Evolutionary conservation across 1,140 invertebrate species (phyloP).

Genomic region (Drosophila quadrilineata): DNA sequence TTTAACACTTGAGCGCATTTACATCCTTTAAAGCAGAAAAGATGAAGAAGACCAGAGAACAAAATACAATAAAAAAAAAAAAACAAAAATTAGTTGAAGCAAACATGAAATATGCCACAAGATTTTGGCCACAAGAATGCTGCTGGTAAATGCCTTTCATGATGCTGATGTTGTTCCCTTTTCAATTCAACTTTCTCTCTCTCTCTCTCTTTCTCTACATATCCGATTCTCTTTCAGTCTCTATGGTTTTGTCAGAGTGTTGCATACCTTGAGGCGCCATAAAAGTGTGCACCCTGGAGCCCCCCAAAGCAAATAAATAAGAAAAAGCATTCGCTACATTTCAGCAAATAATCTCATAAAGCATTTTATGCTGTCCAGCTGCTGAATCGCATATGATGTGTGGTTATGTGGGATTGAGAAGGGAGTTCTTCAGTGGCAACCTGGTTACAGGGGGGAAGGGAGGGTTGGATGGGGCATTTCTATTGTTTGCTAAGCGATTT

Average conservation of each 20-base stretch:
- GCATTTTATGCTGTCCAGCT: slow-evolving; percentile 67
- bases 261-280: slow-evolving; percentile 59
- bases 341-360: slow-evolving; percentile 79
- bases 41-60: neutral
- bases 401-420: slow-evolving; percentile 17
- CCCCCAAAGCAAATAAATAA: slow-evolving; percentile 70
- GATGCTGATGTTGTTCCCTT: slow-evolving; percentile 24
- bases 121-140: slow-evolving; percentile 65
- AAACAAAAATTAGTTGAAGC: slow-evolving; percentile 36
- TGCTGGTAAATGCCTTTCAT: slow-evolving; percentile 45
- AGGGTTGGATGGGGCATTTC: neutral
- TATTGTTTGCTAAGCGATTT: slow-evolving; percentile 79
- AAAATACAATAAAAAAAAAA: neutral
- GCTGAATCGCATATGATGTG: slow-evolving; percentile 62
- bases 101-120: slow-evolving; percentile 73
- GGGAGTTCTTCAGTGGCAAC: no score
- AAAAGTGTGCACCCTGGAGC: slow-evolving; percentile 31
- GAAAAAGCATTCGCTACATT: slow-evolving; percentile 65
- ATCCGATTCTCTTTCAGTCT: neutral
- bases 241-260: slow-evolving; percentile 6
- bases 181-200: slow-evolving; percentile 1
- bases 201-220: neutral
- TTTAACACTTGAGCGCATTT: slow-evolving; percentile 72
- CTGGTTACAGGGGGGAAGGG: no score
- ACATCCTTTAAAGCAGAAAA: slow-evolving; percentile 41